Conservation (phyloP, 1,140 invertebrate genomes). For the Scaptomyza pallida region DNA sequence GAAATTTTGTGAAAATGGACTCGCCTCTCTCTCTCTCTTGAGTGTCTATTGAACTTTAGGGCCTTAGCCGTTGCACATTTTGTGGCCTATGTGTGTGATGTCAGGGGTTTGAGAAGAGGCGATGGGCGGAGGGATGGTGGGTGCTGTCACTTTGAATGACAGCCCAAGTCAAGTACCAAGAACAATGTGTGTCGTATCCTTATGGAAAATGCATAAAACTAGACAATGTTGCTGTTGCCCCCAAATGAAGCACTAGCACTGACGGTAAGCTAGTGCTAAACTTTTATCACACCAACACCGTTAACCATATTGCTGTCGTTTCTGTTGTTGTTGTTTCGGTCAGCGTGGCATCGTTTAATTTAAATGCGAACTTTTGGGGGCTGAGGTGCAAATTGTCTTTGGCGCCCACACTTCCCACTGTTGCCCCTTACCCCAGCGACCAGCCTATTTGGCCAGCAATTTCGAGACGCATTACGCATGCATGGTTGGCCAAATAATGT, state of each 20-base stretch:
- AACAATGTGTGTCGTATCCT: conserved; percentile 71
- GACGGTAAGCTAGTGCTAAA: conserved; percentile 59
- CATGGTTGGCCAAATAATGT: conserved; percentile 83
- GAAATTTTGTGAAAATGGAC: conserved; percentile 74
- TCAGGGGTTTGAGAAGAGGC: background rate
- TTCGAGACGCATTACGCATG: conserved; percentile 83
- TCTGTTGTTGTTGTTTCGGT: background rate
- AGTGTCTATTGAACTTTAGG: conserved; percentile 37
- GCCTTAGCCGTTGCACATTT: conserved; percentile 68
- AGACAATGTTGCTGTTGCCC: conserved; percentile 54
- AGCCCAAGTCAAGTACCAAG: conserved; percentile 74
- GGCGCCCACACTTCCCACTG: background rate
- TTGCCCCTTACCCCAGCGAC: background rate
- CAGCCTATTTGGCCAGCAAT: conserved; percentile 42
- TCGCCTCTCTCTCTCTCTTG: conserved; percentile 18
- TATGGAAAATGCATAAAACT: conserved; percentile 78
- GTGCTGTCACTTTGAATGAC: conserved; percentile 76
- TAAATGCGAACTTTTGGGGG: conserved; percentile 73
- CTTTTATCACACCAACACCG: conserved; percentile 57
- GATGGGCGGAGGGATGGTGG: background rate
- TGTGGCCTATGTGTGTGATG: conserved; percentile 47
- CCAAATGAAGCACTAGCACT: background rate
- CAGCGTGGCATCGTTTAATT: conserved; percentile 67
- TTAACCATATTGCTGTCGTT: no score
- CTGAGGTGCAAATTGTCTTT: conserved; percentile 69